Base-by-base conservation (phyloP, 2,113 vertebrate genomes). In the Triplophysa siluroides region DNA sequence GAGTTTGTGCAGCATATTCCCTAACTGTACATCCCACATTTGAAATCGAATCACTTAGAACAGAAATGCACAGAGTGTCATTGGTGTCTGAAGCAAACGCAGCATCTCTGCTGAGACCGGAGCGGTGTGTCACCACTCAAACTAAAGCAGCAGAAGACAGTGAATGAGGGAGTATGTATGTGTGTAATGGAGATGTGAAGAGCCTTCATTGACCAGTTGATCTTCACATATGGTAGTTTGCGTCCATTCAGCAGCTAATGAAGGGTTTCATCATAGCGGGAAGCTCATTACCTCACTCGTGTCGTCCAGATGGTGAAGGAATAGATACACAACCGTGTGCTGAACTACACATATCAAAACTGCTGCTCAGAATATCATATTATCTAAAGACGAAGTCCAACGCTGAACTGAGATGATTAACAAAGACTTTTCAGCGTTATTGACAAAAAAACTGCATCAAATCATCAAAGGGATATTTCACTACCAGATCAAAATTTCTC, bases 291-390 rank as follows among this genome's bases (percentile, higher is more conserved):
- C 84, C 87, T 86, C 24, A 0, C 38, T 23, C 58, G 67, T 90
- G 87, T 23, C 58, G 67, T 90, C 86, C 92, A 93, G 91, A 92
- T 92, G 91, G 88, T 56, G n/a, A 71, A 85, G 86, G 58, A 84
- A 81, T 85, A 74, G 11, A 86, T 86, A 88, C 89, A 88, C 89
- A 87, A 89, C 88, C 84, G 88, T 89, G 85, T 47, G 78, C 81
- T 76, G 88, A 84, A 52, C 84, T 87, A 85, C 86, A 77, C 85
- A 87, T 87, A 87, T 73, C 85, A 18, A 12, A 16, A 72, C 67
- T 61, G 66, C 76, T 81, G 79, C 86, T 66, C 33, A 38, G 6
- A 38, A 38, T 38, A 38, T 38, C 3, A 38, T 38, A 38, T 33
- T 4, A 5, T 33, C 2, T 24, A 1, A 24, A 24, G 2, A 24